Evolutionary conservation across 2,888 invertebrate species (phyloP).

Genomic region (Apamea monoglypha): DNA sequence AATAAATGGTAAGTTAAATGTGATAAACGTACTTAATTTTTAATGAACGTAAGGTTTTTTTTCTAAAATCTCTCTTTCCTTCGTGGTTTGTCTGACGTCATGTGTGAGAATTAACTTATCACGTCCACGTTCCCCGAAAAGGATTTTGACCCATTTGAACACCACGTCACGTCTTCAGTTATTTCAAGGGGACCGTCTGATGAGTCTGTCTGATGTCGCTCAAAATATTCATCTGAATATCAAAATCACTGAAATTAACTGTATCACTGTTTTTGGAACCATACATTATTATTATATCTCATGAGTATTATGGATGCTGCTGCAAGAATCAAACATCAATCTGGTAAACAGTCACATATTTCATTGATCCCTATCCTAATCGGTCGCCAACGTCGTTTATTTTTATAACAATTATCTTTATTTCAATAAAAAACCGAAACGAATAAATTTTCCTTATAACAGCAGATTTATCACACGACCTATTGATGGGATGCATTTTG

Average conservation of each 20-base stretch:
- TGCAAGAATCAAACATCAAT: slow-evolving; percentile 1
- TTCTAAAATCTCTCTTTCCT: no score
- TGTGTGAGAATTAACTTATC: slow-evolving; percentile 1
- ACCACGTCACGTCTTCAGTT: slow-evolving; percentile 22
- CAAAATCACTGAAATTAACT: not conserved
- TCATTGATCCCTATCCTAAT: slow-evolving; percentile 5
- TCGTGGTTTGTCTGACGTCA: slow-evolving; percentile 19
- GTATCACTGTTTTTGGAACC: not conserved
- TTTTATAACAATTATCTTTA: slow-evolving; percentile 46
- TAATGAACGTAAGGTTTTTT: no score
- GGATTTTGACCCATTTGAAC: slow-evolving; percentile 15
- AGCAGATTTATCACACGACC: slow-evolving; percentile 71
- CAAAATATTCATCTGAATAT: slow-evolving; percentile 7
- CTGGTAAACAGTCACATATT: slow-evolving; percentile 5
- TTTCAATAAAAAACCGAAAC: slow-evolving; percentile 56
- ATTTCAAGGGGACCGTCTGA: slow-evolving; percentile 8
- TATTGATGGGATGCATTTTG: slow-evolving; percentile 76
- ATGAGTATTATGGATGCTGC: not conserved
- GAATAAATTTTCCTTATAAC: slow-evolving; percentile 61
- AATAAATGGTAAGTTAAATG: not conserved
- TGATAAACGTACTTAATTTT: not conserved
- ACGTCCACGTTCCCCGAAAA: slow-evolving; percentile 36
- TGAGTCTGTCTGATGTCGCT: slow-evolving; percentile 20
- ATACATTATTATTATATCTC: not conserved
- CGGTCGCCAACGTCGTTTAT: slow-evolving; percentile 35